Evolutionary conservation across 2,113 vertebrate genomes (phyloP), one percentile per base, ranked within the genome.

Genomic region (Crocuta crocuta): DNA sequence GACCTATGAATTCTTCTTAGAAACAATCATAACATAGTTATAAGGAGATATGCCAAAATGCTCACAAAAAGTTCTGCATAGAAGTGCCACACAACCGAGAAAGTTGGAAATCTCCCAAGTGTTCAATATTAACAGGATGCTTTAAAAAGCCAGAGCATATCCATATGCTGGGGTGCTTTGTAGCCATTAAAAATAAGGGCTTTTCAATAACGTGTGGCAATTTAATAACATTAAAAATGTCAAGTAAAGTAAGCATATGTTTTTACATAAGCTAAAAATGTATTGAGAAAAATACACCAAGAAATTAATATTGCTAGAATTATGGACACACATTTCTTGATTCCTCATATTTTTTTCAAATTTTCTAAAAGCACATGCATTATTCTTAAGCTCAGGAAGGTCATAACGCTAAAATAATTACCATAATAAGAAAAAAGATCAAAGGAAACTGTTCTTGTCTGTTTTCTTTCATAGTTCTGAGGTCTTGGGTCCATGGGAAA

Each of bases 201-300:
- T 79, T 92, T 94, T 92, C 71, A 86, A 58, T 82, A 85, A 84
- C n/a, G 33, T 19, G 1, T 4, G 21, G 16, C 65, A 82, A 86
- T 71, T 55, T 80, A 91, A 79, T 95, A 88, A 73, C 50, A 63
- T 87, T 94, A 94, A 93, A 95, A 96, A 88, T 71, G 58, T 71
- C 78, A 94, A 84, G 71, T 91, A 84, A 90, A 80, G 31, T 94
- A 94, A 93, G 4, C 43, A 39, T 66, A 88, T 89, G 23, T 91
- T 94, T 50, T 88, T 78, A 96, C 17, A 43, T 79, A 93, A 91
- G 65, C 43, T 92, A 93, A 91, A 82, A 55, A 24, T 81, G 17
- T 84, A 83, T 61, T 80, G 53, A 83, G 55, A 92, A 93, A 85
- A 94, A 78, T 65, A 92, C 26, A 71, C 66, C 31, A 81, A 76